Base-by-base conservation (phyloP, 2,888 invertebrate genomes). In the Ferdinandea cuprea region DNA sequence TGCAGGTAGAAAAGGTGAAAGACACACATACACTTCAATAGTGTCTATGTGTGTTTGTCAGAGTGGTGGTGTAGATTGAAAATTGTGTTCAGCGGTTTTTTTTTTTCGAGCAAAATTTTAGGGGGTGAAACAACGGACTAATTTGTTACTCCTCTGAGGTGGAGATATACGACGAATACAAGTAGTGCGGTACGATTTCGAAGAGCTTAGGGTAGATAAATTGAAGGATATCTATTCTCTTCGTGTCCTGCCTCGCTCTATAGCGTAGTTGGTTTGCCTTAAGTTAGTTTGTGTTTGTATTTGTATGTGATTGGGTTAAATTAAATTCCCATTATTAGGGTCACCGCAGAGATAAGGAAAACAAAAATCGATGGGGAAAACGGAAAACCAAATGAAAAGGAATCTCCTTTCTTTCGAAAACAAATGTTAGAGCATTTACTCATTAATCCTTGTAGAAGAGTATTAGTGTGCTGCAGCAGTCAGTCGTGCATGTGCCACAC, bases 61-160 rank as follows among this genome's bases (percentile, higher is more conserved):
- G 78, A 71, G 77, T n/a, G n/a, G n/a, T n/a, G n/a, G n/a, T n/a
- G 77, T 83, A 78, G 78, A 77, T 78, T 78, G 83, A 83, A 77
- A 81, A 81, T 71, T 81, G 77, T 77, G 71, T 76, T 76, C 65
- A 74, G 54, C 44, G 65, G 63, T 66, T 65, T 61, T 65, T 59
- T 65, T 59, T 54, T 65, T 54, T 21, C 32, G 30, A 6, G 4
- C 25, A 37, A 2, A n/a, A 6, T n/a, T 25, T 19, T 1, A 1
- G 48, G 46, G 52, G 54, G 65, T 59, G 19, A 66, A 61, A 68
- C 15, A 44, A 9, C 66, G 72, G 44, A 73, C 72, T 73, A 78
- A 78, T 83, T 83, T 68, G 63, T 73, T 68, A 50, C 73, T 30
- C 54, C 11, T 15, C 35, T 9, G 15, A 15, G n/a, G 7, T 11